These are phyloP conservation scores for Laticauda laticaudata DNA, from an alignment of 2,113 vertebrate species.

Conservation along the genomic window DNA sequence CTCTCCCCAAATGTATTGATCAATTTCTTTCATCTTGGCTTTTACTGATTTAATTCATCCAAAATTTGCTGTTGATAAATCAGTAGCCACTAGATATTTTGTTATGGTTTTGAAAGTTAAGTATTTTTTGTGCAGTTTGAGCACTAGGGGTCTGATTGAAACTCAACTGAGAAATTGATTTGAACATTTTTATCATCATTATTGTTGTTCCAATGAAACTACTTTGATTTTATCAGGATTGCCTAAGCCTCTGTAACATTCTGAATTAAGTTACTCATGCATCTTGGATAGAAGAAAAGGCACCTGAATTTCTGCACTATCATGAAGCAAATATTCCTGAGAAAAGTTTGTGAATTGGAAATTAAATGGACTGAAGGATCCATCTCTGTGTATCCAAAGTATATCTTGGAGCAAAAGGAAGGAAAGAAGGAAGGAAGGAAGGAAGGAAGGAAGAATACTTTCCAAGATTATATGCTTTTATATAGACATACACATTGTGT, in stretches of 20 bases:
- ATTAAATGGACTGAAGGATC: background rate
- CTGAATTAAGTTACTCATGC: background rate
- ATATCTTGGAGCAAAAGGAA: background rate
- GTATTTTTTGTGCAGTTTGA: conserved; percentile 16
- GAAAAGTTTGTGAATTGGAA: conserved; percentile 21
- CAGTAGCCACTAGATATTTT: conserved; percentile 6
- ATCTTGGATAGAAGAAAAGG: background rate
- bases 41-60: background rate
- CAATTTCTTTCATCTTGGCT: background rate
- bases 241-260: background rate
- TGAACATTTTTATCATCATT: conserved; percentile 2
- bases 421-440: background rate
- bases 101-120: background rate
- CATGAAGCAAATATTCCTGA: background rate
- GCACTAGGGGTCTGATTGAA: conserved; percentile 14
- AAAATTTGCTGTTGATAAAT: background rate
- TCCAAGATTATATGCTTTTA: background rate
- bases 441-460: background rate
- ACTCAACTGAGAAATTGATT: background rate
- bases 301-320: background rate
- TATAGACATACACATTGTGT: background rate
- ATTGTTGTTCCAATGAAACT: background rate
- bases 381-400: background rate
- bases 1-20: background rate
- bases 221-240: background rate